Base-by-base conservation (phyloP, 2,888 invertebrate genomes). In the Sylvicola cinctus region DNA sequence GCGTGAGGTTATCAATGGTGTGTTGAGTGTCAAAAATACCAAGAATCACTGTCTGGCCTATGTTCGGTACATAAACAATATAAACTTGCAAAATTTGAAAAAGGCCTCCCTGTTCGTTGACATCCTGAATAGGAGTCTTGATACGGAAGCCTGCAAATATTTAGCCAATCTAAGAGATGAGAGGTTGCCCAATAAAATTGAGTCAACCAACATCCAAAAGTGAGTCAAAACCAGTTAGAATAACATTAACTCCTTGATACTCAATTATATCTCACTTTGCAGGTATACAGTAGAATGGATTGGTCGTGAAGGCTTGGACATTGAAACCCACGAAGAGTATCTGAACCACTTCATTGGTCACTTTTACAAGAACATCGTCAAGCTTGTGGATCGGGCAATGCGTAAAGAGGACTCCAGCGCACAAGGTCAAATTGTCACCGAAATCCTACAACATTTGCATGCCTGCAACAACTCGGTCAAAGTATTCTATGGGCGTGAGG, bases 281-380 rank as follows among this genome's bases (percentile, higher is more conserved):
- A 85, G 87, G 45, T 88, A 88, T 48, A 87, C 84, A 0, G 87
- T 96, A 0, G 93, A 95, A 51, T 96, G 96, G 96, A 85, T 88
- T 30, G 93, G 93, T 0, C 69, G 93, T 32, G 90, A 91, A 51
- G 95, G 95, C 20, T 61, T 96, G 20, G 90, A 91, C 47, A 69
- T 72, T 3, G 90, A 91, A 50, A 87, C 90, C 0, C 93, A 95
- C 48, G 72, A 79, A 36, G 91, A 93, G 50, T 96, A 95, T 50
- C 62, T 95, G 11, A 83, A 84, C 50, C 81, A 90, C 47, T 95
- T 95, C 54, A 85, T 90, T 41, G 74, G 83, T 0, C 90, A 91
- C 51, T 95, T 91, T 60, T 90, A 90, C 55, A 78, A 84, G 50
- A 85, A 84, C 44, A 88, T 93, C 40, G 70, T 83, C 2, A 85